Base-by-base conservation (phyloP, 2,888 invertebrate species). In the Lutraria lutraria region DNA sequence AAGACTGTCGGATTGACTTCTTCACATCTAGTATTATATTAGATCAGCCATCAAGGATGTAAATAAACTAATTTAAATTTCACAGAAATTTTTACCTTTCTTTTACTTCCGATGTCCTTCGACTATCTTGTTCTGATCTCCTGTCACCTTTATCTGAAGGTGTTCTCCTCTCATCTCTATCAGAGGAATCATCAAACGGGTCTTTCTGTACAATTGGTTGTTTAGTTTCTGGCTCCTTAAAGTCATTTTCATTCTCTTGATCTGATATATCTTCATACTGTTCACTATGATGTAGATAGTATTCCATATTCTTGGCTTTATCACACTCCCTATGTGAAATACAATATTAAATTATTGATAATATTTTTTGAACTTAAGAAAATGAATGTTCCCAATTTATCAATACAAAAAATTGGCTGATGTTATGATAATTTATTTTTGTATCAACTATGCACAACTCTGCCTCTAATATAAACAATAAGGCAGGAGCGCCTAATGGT, bases 111-210 rank as follows among this genome's bases (percentile, higher is more conserved):
- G 79, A 79, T 16, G 63, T 43, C 79, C 83, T 91, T 53, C 89
- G 87, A 79, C 43, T 81, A n/a, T 76, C 83, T 25, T 86, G 80
- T 29, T 92, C 92, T 4, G 83, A 34, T 84, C 85, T 82, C 19
- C 88, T 80, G 19, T 89, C 89, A 0, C 83, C 79, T 52, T 92
- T 92, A 56, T 91, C 91, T 25, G 88, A 89, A 29, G 90, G 88
- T 1, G 91, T 90, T 29, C 82, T 87, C 85, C 91, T 90, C 80
- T 92, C 89, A 53, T 91, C 93, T 60, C 86, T 86, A 83, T 94
- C 94, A 25, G 93, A 90, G 52, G 88, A 89, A 60, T 96, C 96
- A 89, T 96, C 96, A 94, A 96, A 96, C 13, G 96, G 95, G 93
- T 96, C 96, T 92, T 95, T 94, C 88, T 95, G 95, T 34, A 95